These are phyloP conservation scores for Hydrolagus colliei DNA, from an alignment of 2,797 vertebrate genomes.

Conservation along the genomic window DNA sequence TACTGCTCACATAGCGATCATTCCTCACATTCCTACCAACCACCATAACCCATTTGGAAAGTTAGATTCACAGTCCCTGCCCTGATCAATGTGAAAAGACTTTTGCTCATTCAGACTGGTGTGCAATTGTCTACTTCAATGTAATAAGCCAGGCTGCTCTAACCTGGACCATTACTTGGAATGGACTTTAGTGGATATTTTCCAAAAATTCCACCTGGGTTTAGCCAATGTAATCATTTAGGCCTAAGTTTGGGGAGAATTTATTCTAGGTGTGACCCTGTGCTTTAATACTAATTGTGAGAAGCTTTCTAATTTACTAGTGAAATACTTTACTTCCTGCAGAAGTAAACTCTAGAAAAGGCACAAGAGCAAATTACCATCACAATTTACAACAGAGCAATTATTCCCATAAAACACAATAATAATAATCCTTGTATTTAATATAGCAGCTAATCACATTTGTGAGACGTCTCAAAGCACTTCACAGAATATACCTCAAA, in stretches of 20 bases:
- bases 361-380: too few species aligned
- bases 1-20: conserved; percentile 10
- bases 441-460: too few species aligned
- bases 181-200: too few species aligned
- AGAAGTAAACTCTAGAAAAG: not conserved
- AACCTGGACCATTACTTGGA: not conserved
- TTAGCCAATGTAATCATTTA: too few species aligned
- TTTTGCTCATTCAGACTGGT: not conserved
- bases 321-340: not conserved
- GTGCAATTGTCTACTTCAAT: conserved; percentile 12
- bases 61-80: not conserved
- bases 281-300: not conserved
- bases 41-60: conserved; percentile 26
- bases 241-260: too few species aligned
- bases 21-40: conserved; percentile 12
- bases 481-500: too few species aligned
- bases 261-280: not conserved
- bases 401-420: too few species aligned
- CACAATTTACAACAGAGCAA: too few species aligned
- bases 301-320: not conserved
- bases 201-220: too few species aligned
- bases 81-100: conserved; percentile 14
- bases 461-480: too few species aligned
- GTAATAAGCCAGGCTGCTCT: not conserved
- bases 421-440: too few species aligned